phyloP scores from a whole-genome alignment of 2,113 vertebrate species.

The Catharus minimus region DNA sequence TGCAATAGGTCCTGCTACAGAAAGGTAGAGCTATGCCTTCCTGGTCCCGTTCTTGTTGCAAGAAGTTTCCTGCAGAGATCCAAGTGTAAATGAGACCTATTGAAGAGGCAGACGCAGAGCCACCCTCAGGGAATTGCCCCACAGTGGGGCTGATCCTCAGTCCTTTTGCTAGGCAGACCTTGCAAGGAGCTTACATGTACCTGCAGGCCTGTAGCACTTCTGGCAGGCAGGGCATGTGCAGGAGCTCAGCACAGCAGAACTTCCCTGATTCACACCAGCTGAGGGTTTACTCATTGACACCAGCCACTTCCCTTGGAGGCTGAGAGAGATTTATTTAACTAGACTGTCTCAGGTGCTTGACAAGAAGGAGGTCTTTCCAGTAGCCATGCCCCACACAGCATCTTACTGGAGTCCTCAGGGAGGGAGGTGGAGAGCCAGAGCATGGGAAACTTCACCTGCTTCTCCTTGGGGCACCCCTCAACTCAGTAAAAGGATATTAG shows the following conservation, averaged over 20 bases:
- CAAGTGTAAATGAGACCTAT: not conserved
- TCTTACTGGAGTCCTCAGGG: not conserved
- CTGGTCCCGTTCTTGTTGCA: not conserved
- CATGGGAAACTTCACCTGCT: not conserved
- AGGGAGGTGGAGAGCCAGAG: not conserved
- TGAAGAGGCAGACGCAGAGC: not conserved
- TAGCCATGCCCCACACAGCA: not conserved
- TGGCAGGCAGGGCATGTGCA: not conserved
- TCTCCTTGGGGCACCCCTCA: not conserved
- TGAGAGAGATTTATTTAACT: not conserved
- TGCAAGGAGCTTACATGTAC: not conserved
- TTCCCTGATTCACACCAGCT: not conserved
- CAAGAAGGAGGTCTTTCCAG: not conserved
- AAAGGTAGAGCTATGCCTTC: not conserved
- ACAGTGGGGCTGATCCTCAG: rapidly evolving
- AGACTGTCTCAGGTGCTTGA: not conserved
- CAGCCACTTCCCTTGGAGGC: not conserved
- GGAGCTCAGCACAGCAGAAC: not conserved
- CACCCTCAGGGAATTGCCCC: not conserved
- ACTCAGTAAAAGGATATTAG: not conserved
- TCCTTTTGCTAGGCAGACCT: not conserved
- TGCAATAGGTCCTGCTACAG: not conserved
- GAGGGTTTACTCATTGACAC: not conserved
- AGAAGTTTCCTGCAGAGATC: not conserved
- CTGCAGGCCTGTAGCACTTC: not conserved